Evolutionary conservation across 2,113 vertebrate genomes (phyloP), one percentile per base, ranked within the genome.

Genomic region (Bothrops jararaca): DNA sequence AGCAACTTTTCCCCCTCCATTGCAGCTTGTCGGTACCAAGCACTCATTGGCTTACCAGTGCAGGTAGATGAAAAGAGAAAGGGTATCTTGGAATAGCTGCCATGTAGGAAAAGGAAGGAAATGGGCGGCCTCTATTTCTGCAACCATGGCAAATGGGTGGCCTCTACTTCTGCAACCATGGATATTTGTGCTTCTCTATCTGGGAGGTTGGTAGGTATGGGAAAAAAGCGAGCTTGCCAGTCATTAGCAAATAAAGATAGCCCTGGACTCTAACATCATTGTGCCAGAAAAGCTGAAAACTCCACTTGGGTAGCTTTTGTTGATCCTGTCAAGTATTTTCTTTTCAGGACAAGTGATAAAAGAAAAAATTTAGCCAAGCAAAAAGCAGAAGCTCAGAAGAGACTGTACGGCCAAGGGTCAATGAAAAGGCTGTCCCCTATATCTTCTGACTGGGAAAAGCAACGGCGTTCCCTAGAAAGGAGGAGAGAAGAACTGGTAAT

Each of bases 301-400:
- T 34, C 18, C 34, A 42, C 7, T 80, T 42, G 34, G 34, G 20
- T 80, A 18, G 34, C 74, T 85, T 60, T 90, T 45, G 12, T 64
- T 90, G 45, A 86, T 86, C n/a, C 34, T 92, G 20, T 85, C 20
- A 23, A n/a, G 26, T 20, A 86, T 64, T 90, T 69, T 8, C 93
- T 26, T 95, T 97, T 93, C 96, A 99, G 99, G 97, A 98, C 98
- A 88, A 99, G 99, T 10, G 99, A 99, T 97, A 99, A 99, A 97
- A 99, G 98, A 92, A 98, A 96, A 94, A 99, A 99, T 97, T 97
- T 99, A 97, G 99, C 99, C 48, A 99, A 99, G 96, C 99, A 99
- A 95, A 99, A 99, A 96, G 99, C 99, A 0, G 99, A 99, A 94
- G 99, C 99, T 94, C 99, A 99, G 94, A 98, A 97, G 92, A 98